Evolutionary conservation across 2,113 vertebrate genomes (phyloP).

Genomic region (Upupa epops): DNA sequence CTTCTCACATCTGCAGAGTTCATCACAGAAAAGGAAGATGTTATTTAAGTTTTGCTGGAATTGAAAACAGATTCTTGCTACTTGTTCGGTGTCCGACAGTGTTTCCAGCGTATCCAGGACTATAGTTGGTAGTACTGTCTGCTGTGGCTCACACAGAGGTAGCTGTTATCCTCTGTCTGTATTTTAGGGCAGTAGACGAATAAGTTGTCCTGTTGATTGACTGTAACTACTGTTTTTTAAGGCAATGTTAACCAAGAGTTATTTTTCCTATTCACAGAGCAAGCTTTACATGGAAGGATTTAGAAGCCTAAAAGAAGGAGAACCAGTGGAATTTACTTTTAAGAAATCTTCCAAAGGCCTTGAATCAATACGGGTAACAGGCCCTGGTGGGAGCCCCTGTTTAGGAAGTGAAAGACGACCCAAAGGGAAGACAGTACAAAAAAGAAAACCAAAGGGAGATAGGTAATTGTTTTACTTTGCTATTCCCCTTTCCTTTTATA

Average conservation of each 20-base stretch:
- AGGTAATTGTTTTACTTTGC: conserved; percentile 81
- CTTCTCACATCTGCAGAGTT: background rate
- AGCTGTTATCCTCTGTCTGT: background rate
- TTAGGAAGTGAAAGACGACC: conserved; percentile 97
- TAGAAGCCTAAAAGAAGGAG: conserved; percentile 99
- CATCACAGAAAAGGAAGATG: conserved; percentile 1
- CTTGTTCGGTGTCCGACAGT: background rate
- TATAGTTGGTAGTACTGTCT: background rate
- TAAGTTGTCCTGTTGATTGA: conserved; percentile 45
- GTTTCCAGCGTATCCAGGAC: background rate
- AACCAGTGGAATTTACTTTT: conserved; percentile 98
- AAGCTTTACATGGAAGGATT: conserved; percentile 99
- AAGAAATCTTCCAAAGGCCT: conserved; percentile 99
- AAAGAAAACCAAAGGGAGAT: conserved; percentile 99
- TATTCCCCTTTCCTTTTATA: background rate
- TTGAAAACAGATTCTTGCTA: background rate
- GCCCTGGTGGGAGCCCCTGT: conserved; percentile 93
- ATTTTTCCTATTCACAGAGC: conserved; percentile 83
- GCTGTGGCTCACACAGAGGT: background rate
- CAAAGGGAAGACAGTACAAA: conserved; percentile 95
- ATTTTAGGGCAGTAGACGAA: background rate
- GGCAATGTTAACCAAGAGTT: conserved; percentile 56
- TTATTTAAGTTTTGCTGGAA: conserved; percentile 1
- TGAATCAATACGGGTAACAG: conserved; percentile 98
- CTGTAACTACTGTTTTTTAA: conserved; percentile 52